Base-by-base conservation (phyloP, 2,113 vertebrate species). In the Eurystomus gularis region DNA sequence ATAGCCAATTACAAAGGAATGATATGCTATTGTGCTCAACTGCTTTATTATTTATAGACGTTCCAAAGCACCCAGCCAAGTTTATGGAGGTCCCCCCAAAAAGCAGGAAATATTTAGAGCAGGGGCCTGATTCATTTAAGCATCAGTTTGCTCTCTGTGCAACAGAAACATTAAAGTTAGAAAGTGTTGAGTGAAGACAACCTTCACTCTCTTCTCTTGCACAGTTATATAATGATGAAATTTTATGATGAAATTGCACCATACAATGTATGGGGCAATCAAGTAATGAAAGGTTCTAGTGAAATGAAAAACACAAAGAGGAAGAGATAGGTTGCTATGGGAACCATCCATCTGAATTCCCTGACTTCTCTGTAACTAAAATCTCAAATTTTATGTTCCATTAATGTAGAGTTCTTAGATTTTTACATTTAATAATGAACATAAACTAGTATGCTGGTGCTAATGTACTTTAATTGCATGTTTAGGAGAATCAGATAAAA, bases 281-380 rank as follows among this genome's bases (percentile, higher is more conserved):
- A 91, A 88, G 80, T 92, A 96, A 95, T 94, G 95, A 96, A 92
- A 93, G 90, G 42, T 81, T 94, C 61, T 84, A 93, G 77, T 88
- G 88, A 93, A 94, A 96, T 86, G 80, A 95, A 92, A 94, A 96
- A 90, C 64, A 94, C 42, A 96, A 90, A 91, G 90, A 92, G 76
- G 82, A 94, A 96, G 60, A 95, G 82, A 83, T 71, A 82, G 55
- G 96, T 96, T 97, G 93, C 96, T 86, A 95, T 97, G 94, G 95
- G 90, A 97, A 95, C 88, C 37, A 39, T 52, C 65, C 44, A 84
- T 93, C 73, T 87, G 65, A 95, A 93, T 92, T 88, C 90, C 60
- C 48, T 52, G 69, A 94, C 65, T 88, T 91, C 57, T 26, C 54
- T 88, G 39, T 75, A 93, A 96, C 61, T 82, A 87, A 94, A 93